Evolutionary conservation across 2,797 vertebrate genomes (phyloP).

Genomic region (Antrozous pallidus): DNA sequence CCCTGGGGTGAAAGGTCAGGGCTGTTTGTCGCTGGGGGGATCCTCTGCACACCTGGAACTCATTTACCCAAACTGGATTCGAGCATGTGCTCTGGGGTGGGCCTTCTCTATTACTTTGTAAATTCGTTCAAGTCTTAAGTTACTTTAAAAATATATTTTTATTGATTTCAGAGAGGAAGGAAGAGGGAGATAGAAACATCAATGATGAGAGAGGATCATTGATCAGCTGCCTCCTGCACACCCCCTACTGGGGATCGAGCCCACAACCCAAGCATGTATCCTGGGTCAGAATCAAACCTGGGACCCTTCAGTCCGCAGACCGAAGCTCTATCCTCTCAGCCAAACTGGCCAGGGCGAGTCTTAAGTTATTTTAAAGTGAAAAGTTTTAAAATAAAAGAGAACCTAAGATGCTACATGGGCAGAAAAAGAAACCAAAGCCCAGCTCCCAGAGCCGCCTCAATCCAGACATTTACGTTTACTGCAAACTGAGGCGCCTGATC

Average conservation of each 20-base stretch:
- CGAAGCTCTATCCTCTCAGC: too few species aligned
- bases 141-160: too few species aligned
- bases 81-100: fast-evolving
- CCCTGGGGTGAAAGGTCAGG: background rate
- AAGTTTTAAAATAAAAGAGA: background rate
- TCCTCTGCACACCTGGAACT: background rate
- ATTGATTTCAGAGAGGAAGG: too few species aligned
- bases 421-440: background rate
- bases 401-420: background rate
- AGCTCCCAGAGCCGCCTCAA: background rate
- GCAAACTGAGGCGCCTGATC: background rate
- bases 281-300: too few species aligned
- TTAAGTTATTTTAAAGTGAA: slow-evolving; percentile 17
- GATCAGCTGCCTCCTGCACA: too few species aligned
- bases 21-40: background rate
- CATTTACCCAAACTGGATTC: fast-evolving
- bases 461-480: background rate
- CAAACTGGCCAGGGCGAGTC: too few species aligned
- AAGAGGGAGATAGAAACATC: too few species aligned
- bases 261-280: too few species aligned
- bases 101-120: background rate
- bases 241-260: too few species aligned
- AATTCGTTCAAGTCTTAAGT: background rate
- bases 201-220: too few species aligned
- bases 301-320: too few species aligned